Base-by-base conservation (phyloP, 2,888 invertebrate genomes). In the Acrobasis suavella region DNA sequence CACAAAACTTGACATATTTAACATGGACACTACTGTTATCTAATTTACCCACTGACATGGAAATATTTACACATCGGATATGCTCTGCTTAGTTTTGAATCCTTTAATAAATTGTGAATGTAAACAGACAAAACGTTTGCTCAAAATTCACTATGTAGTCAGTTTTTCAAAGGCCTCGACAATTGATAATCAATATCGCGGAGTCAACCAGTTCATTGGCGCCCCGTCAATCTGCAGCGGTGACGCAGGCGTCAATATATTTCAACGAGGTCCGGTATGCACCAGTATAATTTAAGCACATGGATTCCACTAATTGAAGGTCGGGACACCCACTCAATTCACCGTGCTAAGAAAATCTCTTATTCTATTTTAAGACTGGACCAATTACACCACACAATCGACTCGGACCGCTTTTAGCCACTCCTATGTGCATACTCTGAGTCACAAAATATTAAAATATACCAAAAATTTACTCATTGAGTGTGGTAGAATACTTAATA, bases 241-340 rank as follows among this genome's bases (percentile, higher is more conserved):
- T 77, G 77, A 77, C 75, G 75, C 71, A 71, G 70, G 67, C 72
- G 72, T 72, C 69, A 66, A 67, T 65, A 65, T 51, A 66, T 62
- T 67, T 74, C 77, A 76, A 81, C 72, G 69, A 75, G 73, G 78
- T 80, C 85, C 79, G 76, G 82, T 67, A 67, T 69, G 66, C 70
- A 75, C 86, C 71, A 77, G 83, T 80, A 75, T 73, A 70, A 76
- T 77, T 77, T 81, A 75, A 80, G 72, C 74, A 76, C 72, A 73
- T 70, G 68, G 71, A 80, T 80, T 80, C 80, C 74, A 75, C 73
- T 81, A 78, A 83, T 81, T 86, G 87, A 89, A 89, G 87, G 87
- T 83, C 85, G 75, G 71, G 73, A 72, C 83, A 71, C 88, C 88
- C 83, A 89, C 91, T 78, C 81, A 73, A 73, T 74, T 68, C 71